Base-by-base conservation (phyloP, 1,140 invertebrate genomes). In the Goniozus legneri region DNA sequence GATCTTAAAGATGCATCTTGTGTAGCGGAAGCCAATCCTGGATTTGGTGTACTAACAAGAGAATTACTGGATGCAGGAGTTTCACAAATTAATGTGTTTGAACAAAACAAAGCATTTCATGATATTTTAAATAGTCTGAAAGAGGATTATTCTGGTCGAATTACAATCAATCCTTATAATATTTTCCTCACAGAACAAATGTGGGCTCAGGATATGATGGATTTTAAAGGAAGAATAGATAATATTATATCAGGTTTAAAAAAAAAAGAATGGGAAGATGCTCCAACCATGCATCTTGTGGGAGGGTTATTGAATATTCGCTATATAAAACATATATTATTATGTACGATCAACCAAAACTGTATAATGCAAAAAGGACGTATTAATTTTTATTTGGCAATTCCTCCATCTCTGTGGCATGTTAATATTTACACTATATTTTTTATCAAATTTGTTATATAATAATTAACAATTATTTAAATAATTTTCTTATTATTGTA, bases 1-100 rank as follows among this genome's bases (percentile, higher is more conserved):
- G 57, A 67, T 43, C 38, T 69, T 6, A 34, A 52, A 14, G 50
- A 58, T 27, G 20, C 34, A 16, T 37, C 21, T 22, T 47, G 44
- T 12, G 43, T 69, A 14, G 44, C 59, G 1, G 66, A 74, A 50
- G 30, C 56, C 0, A 71, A 68, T 58, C 56, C 71, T 13, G 67
- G 66, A 3, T 15, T 55, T 7, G 69, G 70, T 30, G 13, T 63
- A 10, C 41, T 72, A 36, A 71, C 71, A 2, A 20, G 52, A 40
- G 39, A 62, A 10, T 50, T 74, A 13, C 38, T 74, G n/a, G 12
- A 64, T 19, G 21, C 33, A 33, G 58, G 46, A n/a, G 30, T 73
- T 34, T 30, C 52, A 10, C 3, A 20, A 3, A 47, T 73, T 14
- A 22, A 64, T 24, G 6, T 61, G 8, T 69, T 50, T 13, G 70